Evolutionary conservation across 2,113 vertebrate species (phyloP).

Genomic region (Perca fluviatilis): DNA sequence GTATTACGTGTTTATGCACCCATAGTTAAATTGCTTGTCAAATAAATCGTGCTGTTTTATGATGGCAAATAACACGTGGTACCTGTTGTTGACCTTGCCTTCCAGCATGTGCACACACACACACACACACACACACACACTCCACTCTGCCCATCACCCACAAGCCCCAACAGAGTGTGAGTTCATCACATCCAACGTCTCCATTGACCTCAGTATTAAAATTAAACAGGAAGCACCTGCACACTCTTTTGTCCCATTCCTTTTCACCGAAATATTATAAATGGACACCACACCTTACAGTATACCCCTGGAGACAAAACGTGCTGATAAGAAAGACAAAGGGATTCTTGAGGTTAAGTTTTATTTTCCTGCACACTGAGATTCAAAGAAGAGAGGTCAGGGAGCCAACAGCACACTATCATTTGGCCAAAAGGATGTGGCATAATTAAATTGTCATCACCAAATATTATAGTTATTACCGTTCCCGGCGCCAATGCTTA

Average conservation of each 20-base stretch:
- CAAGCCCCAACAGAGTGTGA: constrained; percentile 16
- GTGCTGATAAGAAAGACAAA: neutral
- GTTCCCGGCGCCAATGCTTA: neutral
- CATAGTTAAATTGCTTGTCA: constrained; percentile 46
- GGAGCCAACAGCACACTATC: neutral
- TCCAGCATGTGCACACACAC: neutral
- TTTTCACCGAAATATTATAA: neutral
- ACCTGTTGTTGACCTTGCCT: constrained; percentile 55
- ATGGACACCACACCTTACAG: neutral
- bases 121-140: constrained; percentile 4
- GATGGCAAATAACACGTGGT: constrained; percentile 17
- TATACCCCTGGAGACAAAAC: no score
- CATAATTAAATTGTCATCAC: neutral
- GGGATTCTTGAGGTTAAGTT: no score
- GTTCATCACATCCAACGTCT: constrained; percentile 28
- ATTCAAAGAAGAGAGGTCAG: neutral
- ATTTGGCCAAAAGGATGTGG: neutral
- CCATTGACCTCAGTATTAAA: constrained; percentile 22
- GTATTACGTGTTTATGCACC: constrained; percentile 38
- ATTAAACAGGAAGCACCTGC: constrained; percentile 17
- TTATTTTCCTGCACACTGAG: neutral
- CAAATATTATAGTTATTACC: constrained; percentile 2
- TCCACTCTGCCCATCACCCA: neutral
- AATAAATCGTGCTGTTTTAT: constrained; percentile 55
- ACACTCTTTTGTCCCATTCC: neutral